Evolutionary conservation across 2,113 vertebrate genomes (phyloP).

Genomic region (Tympanuchus pallidicinctus): DNA sequence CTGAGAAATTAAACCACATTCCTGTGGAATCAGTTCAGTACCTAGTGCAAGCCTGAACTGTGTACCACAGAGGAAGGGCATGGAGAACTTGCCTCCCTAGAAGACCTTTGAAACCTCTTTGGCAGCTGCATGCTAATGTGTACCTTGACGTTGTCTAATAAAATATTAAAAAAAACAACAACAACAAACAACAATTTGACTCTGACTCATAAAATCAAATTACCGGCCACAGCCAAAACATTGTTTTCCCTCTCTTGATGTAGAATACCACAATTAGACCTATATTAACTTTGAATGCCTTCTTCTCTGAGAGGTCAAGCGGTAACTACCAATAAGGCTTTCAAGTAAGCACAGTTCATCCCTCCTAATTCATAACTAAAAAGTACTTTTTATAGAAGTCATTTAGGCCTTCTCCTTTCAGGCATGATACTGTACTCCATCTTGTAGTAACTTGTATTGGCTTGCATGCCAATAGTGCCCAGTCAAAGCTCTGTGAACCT

Average conservation of each 20-base stretch:
- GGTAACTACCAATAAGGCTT: background rate
- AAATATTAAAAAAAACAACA: background rate
- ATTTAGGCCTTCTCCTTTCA: background rate
- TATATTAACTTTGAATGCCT: background rate
- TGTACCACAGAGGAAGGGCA: background rate
- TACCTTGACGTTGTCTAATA: background rate
- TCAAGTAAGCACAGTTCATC: background rate
- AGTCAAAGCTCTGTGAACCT: background rate
- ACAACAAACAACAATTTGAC: background rate
- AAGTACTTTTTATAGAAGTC: background rate
- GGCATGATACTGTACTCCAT: background rate
- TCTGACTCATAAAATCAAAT: background rate
- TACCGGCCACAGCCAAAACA: background rate
- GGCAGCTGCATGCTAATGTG: background rate
- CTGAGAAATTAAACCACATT: background rate
- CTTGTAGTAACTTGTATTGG: background rate
- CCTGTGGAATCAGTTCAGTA: background rate
- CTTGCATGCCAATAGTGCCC: background rate
- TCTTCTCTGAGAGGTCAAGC: background rate
- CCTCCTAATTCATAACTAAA: background rate
- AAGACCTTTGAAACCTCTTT: background rate
- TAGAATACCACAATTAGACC: background rate
- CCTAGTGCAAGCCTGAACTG: background rate
- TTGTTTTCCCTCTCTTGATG: background rate
- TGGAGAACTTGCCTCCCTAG: background rate